Evolutionary conservation across 1,140 invertebrate species (phyloP), one percentile per base, ranked within the genome.

Genomic region (Melipona quadrifasciata): DNA sequence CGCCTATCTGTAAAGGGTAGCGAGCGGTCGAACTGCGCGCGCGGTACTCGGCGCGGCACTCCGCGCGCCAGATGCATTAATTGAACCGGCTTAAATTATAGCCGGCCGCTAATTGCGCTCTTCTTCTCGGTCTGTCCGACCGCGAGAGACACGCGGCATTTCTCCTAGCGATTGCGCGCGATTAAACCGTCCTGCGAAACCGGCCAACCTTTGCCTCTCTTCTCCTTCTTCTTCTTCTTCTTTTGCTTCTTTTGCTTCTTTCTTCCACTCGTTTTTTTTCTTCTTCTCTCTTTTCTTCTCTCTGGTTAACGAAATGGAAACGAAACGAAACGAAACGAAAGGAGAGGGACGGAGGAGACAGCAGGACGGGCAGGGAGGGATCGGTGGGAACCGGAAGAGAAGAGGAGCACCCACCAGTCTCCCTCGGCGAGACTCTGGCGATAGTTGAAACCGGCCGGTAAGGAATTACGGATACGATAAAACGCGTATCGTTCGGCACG

Each of bases 51-150:
- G 79, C 65, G 65, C 75, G 72, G 79, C 65, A 31, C 24, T 47
- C 39, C 8, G 39, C 53, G 58, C 75, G 85, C 65, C 87, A 79
- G 91, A 93, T 92, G 90, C 92, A 92, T 93, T 94, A 94, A 93
- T 93, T 91, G 93, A 93, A 92, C 89, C 84, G 84, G 89, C 91
- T 91, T 94, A 93, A 94, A 93, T 94, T 94, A 94, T 94, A 92
- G 91, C 93, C 83, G 90, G 86, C 80, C 89, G 92, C 93, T 94
- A 94, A 94, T 94, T 94, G 93, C 93, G 90, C 90, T 80, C 80
- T 88, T 84, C 74, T 79, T 76, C 82, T 61, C 47, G 64, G 76
- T 16, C 75, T 55, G 82, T 83, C 74, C 31, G 75, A n/a, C 31
- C 75, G 75, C 82, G 75, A 58, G 31, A 71, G 87, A 86, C 85